phyloP scores from a whole-genome alignment of 2,797 vertebrate species.

The Salarias fasciatus region DNA sequence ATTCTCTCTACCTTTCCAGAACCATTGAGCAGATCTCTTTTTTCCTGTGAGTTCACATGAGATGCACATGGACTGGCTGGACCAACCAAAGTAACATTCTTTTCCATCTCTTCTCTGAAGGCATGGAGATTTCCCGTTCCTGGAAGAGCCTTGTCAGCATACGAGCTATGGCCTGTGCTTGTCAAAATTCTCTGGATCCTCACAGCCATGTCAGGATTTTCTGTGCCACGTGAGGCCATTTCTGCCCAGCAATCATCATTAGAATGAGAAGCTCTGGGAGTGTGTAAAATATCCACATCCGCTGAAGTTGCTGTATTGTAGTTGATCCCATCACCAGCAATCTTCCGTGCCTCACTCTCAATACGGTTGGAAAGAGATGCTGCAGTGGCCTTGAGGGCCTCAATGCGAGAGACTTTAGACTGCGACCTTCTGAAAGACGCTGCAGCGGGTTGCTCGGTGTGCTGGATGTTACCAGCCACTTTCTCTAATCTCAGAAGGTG shows the following conservation, averaged over 20 bases:
- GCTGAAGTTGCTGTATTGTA: conserved; percentile 78
- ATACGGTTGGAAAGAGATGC: conserved; percentile 92
- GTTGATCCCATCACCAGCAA: conserved; percentile 87
- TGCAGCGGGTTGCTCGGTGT: conserved; percentile 24
- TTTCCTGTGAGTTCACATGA: conserved; percentile 34
- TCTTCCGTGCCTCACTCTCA: conserved; percentile 91
- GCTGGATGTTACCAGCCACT: conserved; percentile 44
- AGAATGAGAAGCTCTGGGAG: conserved; percentile 48
- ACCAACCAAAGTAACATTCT: conserved; percentile 57
- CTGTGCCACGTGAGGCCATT: conserved; percentile 39
- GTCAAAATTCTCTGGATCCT: conserved; percentile 86
- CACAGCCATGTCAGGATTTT: conserved; percentile 70
- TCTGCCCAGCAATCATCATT: conserved; percentile 78
- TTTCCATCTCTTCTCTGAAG: conserved; percentile 77
- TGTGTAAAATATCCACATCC: conserved; percentile 66
- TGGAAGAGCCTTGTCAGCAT: conserved; percentile 83
- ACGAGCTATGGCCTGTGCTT: conserved; percentile 82
- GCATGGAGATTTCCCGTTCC: conserved; percentile 85
- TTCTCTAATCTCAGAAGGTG: conserved; percentile 85
- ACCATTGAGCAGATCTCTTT: conserved; percentile 34
- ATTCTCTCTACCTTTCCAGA: conserved; percentile 34
- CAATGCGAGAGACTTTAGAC: conserved; percentile 88
- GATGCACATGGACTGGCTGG: conserved; percentile 39
- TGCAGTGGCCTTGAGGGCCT: conserved; percentile 95
- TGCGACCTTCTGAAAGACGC: conserved; percentile 73